Base-by-base conservation (phyloP, 2,797 vertebrate genomes). In the Spinus pinus region DNA sequence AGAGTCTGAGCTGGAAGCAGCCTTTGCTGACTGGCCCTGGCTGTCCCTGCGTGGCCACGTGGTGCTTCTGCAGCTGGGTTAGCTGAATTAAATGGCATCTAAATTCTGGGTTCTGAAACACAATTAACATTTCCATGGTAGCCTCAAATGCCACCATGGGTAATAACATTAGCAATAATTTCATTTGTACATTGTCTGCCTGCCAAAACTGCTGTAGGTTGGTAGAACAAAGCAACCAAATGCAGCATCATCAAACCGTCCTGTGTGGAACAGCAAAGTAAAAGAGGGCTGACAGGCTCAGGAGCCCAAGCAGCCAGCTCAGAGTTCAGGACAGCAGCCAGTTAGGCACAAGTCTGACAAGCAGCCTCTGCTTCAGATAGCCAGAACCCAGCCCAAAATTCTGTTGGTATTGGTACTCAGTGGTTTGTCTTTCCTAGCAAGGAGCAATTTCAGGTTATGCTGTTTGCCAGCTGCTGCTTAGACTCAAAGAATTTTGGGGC, bases 151-250 rank as follows among this genome's bases (percentile, higher is more conserved):
- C 94, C 89, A 70, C 80, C 46, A 5, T 86, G 84, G 91, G 87
- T 93, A 95, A 88, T 94, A 96, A 94, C 94, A 93, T 95, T 96
- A 97, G 91, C 79, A 88, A 93, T 95, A 89, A 96, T 96, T 96
- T 79, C 89, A 73, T 96, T 94, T 94, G 83, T 56, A 10, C 31
- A 14, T 67, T 93, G 94, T 94, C 94, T 91, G 75, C 62, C 82
- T 95, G 93, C 95, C 95, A 94, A 88, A 95, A 53, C 51, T 56
- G 69, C 70, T 92, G 77, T 49, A 27, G 75, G 69, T 94, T 49
- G 73, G 75, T 91, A 42, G 91, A 91, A 90, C 51, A 94, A 79
- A 94, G 89, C 87, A 79, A 79, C 75, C 69, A 64, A 91, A 46
- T 54, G 77, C 81, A 31, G 73, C 66, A 50, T 66, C 86, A 41